phyloP scores from a whole-genome alignment of 2,888 invertebrate genomes.

The Pyrrhia umbra region DNA sequence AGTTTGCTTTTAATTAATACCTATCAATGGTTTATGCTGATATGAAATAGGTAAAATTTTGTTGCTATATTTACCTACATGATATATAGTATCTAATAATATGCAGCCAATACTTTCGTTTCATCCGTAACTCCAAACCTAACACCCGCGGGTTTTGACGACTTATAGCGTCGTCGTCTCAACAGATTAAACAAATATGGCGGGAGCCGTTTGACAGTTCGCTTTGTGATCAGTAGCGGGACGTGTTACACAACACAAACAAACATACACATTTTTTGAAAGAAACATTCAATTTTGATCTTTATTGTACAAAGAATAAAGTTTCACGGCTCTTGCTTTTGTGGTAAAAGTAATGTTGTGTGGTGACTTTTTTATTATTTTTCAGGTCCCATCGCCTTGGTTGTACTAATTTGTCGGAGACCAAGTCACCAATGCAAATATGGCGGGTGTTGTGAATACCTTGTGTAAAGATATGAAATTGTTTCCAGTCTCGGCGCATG shows the following conservation, averaged over 20 bases:
- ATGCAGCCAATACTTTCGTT: slow-evolving; percentile 58
- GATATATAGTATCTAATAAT: slow-evolving; percentile 28
- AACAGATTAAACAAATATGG: slow-evolving; percentile 83
- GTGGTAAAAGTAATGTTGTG: slow-evolving; percentile 47
- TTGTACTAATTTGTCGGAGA: slow-evolving; percentile 85
- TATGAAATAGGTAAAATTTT: not conserved
- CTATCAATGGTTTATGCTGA: slow-evolving; percentile 10
- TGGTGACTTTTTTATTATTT: slow-evolving; percentile 76
- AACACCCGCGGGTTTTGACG: slow-evolving; percentile 78
- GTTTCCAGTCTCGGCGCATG: slow-evolving; percentile 83
- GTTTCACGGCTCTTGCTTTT: slow-evolving; percentile 10
- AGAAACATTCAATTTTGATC: slow-evolving; percentile 39
- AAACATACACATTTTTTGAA: slow-evolving; percentile 30
- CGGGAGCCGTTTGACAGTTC: slow-evolving; percentile 80
- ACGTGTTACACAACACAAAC: slow-evolving; percentile 61
- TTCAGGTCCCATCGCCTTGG: slow-evolving; percentile 71
- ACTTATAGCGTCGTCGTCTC: slow-evolving; percentile 76
- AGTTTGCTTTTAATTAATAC: slow-evolving; percentile 45
- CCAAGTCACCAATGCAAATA: slow-evolving; percentile 89
- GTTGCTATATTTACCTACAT: slow-evolving; percentile 27
- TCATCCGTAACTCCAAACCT: slow-evolving; percentile 70
- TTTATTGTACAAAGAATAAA: slow-evolving; percentile 47
- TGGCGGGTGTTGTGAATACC: slow-evolving; percentile 83
- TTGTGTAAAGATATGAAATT: slow-evolving; percentile 89
- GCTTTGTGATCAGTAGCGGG: slow-evolving; percentile 78